These are phyloP conservation scores for Nycticorax nycticorax DNA, from an alignment of 2,113 vertebrate species.

Conservation along the genomic window DNA sequence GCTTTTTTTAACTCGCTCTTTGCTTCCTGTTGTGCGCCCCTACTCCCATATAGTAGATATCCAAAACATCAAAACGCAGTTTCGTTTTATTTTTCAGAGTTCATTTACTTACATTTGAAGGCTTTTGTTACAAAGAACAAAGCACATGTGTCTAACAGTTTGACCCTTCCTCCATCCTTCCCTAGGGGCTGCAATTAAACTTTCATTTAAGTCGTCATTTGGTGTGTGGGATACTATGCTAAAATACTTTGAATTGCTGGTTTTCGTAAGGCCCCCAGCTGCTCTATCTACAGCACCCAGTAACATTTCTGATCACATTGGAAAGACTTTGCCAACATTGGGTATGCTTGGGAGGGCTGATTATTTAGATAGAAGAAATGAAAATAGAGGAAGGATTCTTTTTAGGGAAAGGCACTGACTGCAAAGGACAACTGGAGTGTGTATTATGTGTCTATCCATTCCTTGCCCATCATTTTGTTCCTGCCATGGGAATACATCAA, in stretches of 20 bases:
- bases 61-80: constrained; percentile 40
- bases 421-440: constrained; percentile 45
- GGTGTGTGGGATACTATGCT: constrained; percentile 32
- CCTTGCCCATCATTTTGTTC: constrained; percentile 44
- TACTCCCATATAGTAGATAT: neutral
- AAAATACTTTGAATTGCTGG: constrained; percentile 38
- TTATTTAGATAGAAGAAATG: constrained; percentile 51
- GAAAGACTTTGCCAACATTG: constrained; percentile 11
- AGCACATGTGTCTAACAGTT: constrained; percentile 61
- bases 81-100: constrained; percentile 50
- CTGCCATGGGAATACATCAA: constrained; percentile 35
- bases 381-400: constrained; percentile 32
- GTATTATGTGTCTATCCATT: constrained; percentile 27
- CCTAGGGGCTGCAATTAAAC: constrained; percentile 60
- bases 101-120: constrained; percentile 55
- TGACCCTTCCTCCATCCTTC: constrained; percentile 53
- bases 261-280: constrained; percentile 43
- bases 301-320: constrained; percentile 16
- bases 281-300: constrained; percentile 32
- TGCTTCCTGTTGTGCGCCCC: neutral
- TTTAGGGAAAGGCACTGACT: constrained; percentile 7
- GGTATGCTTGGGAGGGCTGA: neutral
- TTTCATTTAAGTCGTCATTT: constrained; percentile 62
- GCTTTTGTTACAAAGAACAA: constrained; percentile 63
- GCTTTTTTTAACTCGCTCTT: neutral